Conservation (phyloP, 2,113 vertebrate species). For the Mustela lutreola region DNA sequence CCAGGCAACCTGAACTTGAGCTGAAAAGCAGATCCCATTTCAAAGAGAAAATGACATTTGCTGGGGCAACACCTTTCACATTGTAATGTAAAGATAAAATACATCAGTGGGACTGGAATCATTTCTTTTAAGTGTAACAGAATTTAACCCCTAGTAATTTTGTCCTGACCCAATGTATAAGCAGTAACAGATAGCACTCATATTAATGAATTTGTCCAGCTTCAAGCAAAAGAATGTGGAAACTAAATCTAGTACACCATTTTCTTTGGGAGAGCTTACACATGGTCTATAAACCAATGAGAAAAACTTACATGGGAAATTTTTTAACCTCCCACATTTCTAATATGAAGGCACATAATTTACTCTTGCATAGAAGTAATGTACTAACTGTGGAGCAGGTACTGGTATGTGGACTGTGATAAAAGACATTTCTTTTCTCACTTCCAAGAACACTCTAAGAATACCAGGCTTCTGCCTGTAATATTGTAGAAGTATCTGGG, state of each 20-base stretch:
- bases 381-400: neutral
- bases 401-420: neutral
- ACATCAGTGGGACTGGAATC: slow-evolving; percentile 32
- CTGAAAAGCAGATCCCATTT: slow-evolving; percentile 82
- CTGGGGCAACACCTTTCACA: slow-evolving; percentile 64
- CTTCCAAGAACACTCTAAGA: neutral
- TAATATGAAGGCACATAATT: neutral
- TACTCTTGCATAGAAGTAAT: neutral
- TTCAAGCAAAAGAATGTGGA: slow-evolving; percentile 42
- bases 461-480: neutral
- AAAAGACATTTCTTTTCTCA: neutral
- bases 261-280: slow-evolving; percentile 36
- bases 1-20: slow-evolving; percentile 78
- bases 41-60: slow-evolving; percentile 78
- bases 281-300: neutral
- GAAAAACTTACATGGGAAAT: slow-evolving; percentile 1
- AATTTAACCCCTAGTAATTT: slow-evolving; percentile 65
- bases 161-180: slow-evolving; percentile 41
- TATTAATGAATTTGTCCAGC: slow-evolving; percentile 49
- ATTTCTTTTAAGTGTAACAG: slow-evolving; percentile 64
- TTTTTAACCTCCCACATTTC: neutral
- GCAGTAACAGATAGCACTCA: neutral
- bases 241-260: neutral
- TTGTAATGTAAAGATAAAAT: slow-evolving; percentile 66
- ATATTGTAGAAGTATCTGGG: neutral